Conservation (phyloP, 2,113 vertebrate genomes). For the Felis chaus region DNA sequence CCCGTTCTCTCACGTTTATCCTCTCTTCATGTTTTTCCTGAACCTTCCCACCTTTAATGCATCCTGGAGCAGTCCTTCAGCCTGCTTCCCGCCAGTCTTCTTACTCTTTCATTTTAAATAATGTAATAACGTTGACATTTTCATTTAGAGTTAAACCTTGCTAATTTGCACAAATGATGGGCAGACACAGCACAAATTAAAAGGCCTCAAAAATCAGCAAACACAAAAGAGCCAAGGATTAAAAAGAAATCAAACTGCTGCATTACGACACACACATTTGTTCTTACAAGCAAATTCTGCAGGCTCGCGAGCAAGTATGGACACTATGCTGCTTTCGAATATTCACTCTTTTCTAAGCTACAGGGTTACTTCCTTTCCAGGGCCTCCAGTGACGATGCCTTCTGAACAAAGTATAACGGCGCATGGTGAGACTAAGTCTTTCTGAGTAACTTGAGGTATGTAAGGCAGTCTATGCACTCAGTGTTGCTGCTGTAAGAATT, state of each 20-base stretch:
- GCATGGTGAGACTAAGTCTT: neutral
- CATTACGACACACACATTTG: neutral
- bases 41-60: neutral
- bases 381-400: neutral
- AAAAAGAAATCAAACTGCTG: slow-evolving; percentile 16
- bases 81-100: slow-evolving; percentile 33
- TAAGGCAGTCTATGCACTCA: neutral
- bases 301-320: neutral
- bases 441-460: neutral
- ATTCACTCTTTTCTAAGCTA: neutral
- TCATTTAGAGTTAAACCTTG: slow-evolving; percentile 56
- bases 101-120: slow-evolving; percentile 71
- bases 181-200: slow-evolving; percentile 53
- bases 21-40: neutral
- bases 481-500: neutral
- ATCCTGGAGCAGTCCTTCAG: neutral
- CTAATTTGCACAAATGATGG: slow-evolving; percentile 55
- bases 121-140: slow-evolving; percentile 66
- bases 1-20: neutral
- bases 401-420: neutral
- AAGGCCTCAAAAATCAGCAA: slow-evolving; percentile 41
- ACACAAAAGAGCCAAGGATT: slow-evolving; percentile 16
- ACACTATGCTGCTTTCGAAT: neutral
- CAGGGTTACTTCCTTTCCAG: neutral
- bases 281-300: neutral